Conservation (phyloP, 2,113 vertebrate species). For the Phycodurus eques region DNA sequence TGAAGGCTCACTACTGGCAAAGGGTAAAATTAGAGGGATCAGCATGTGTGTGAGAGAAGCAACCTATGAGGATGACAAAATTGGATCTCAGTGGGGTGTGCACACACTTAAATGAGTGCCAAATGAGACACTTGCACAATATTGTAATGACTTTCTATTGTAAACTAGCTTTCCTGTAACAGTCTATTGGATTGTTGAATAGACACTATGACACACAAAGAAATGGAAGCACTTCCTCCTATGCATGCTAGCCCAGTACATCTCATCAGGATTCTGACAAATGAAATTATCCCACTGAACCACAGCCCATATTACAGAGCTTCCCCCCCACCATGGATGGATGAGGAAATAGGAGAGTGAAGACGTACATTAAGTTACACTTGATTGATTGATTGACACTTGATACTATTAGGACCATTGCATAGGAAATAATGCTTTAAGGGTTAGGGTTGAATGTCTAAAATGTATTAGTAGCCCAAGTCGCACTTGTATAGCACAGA, state of each 20-base stretch:
- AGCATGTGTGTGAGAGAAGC: too few relatives aligned
- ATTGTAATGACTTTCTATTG: too few relatives aligned
- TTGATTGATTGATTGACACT: constrained; percentile 43
- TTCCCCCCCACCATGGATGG: constrained; percentile 30
- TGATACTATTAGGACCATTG: constrained; percentile 38
- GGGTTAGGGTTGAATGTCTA: constrained; percentile 5
- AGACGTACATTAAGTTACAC: constrained; percentile 39
- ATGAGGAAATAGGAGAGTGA: constrained; percentile 16
- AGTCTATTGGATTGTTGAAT: too few relatives aligned
- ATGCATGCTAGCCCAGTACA: constrained; percentile 12
- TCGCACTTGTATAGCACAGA: background rate
- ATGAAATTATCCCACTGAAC: constrained; percentile 37
- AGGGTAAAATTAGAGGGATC: too few relatives aligned
- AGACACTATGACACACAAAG: too few relatives aligned
- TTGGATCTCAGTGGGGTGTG: too few relatives aligned
- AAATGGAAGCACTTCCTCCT: background rate
- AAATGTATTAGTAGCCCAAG: constrained; percentile 34
- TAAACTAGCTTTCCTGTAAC: too few relatives aligned
- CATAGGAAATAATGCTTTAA: constrained; percentile 37
- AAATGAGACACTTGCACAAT: too few relatives aligned
- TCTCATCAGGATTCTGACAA: constrained; percentile 22
- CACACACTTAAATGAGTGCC: too few relatives aligned
- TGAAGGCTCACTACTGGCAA: too few relatives aligned
- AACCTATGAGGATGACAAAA: too few relatives aligned
- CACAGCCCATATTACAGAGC: constrained; percentile 35